Evolutionary conservation across 2,888 invertebrate genomes (phyloP), one percentile per base, ranked within the genome.

Genomic region (Aproaerema taeniolella): DNA sequence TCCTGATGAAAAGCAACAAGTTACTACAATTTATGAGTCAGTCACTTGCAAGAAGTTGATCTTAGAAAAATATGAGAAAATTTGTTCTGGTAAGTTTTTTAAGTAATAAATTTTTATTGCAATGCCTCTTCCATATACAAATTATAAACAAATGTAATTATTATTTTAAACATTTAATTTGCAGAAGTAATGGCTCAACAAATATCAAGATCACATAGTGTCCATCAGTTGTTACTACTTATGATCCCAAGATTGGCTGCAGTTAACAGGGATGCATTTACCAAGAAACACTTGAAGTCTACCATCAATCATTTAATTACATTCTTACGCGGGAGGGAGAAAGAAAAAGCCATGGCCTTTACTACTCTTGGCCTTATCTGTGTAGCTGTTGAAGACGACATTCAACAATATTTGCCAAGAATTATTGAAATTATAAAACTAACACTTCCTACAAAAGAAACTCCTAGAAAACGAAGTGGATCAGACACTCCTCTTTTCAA

Each of bases 161-260:
- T n/a, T n/a, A n/a, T n/a, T n/a, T 10, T 25, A 1, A 38, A 25
- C 12, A 10, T 15, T 8, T 39, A 49, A 35, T 39, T 78, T 77
- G 58, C 83, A 61, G 91, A 94, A 71, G 93, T 96, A n/a, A 89
- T 98, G 77, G 91, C 91, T 33, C 95, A 96, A 60, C 91, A 94
- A 53, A 87, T 89, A 51, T 93, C 93, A 1, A 90, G 93, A 49
- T 94, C 93, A 41, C 81, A 89, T 0, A 92, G 93, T 79, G 94
- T 98, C 12, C 98, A 98, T 58, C 94, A 95, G 66, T 92, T 95
- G 26, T 79, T 99, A 6, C 88, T 98, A 43, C 90, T 93, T 38
- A 90, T 98, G 42, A 87, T 99, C 50, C 99, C 99, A 0, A 88
- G 98, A 45, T 80, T 98, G 26, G 97, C 97, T 5, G 96, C 98